Percentiles rank a stretch among this genome's conserved stretches.
Evolutionary conservation across 1,140 invertebrate species (phyloP).

Genomic region (Diorhabda elongata): DNA sequence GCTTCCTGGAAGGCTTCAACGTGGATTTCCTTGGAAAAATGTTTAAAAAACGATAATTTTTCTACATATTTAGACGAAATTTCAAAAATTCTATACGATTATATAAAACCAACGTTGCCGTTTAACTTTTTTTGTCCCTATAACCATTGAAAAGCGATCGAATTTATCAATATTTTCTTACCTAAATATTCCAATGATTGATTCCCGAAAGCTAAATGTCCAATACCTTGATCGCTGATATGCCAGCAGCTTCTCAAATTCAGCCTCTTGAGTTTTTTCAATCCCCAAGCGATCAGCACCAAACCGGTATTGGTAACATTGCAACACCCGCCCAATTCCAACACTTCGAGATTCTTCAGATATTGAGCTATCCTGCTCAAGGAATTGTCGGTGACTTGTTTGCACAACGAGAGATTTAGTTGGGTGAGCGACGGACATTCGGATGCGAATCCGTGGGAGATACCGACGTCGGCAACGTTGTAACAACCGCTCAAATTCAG

Average conservation of each 20-base stretch:
- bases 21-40: too few relatives aligned
- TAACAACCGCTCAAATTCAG: constrained; percentile 90
- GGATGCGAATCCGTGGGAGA: constrained; percentile 73
- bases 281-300: constrained; percentile 77
- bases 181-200: constrained; percentile 75
- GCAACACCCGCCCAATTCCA: constrained; percentile 87
- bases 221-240: constrained; percentile 85
- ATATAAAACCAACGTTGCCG: too few relatives aligned
- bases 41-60: too few relatives aligned
- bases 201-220: constrained; percentile 74
- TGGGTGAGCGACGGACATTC: constrained; percentile 70
- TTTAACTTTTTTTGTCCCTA: neutral
- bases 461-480: constrained; percentile 78
- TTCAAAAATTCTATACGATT: too few relatives aligned
- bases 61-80: too few relatives aligned
- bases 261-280: constrained; percentile 75
- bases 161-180: constrained; percentile 1
- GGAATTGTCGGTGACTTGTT: constrained; percentile 86
- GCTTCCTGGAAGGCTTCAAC: too few relatives aligned
- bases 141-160: neutral
- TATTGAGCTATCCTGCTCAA: constrained; percentile 78
- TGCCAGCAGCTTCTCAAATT: constrained; percentile 90
- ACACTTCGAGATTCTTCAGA: constrained; percentile 79
- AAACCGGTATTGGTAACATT: constrained; percentile 86
- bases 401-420: constrained; percentile 87